phyloP scores from a whole-genome alignment of 2,113 vertebrate genomes.

The Excalfactoria chinensis region DNA sequence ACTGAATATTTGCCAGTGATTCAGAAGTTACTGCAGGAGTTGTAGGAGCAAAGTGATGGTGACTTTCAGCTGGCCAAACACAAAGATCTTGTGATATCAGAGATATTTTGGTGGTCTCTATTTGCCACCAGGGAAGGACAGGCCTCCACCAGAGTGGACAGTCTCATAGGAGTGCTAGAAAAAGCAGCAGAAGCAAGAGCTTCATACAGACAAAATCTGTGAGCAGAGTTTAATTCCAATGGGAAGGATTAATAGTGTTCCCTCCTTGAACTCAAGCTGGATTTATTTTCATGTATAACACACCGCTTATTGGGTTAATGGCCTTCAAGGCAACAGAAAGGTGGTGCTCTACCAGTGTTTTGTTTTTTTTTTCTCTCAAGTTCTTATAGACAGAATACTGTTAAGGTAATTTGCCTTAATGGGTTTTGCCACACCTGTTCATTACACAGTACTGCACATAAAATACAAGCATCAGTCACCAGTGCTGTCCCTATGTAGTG shows the following conservation, averaged over 20 bases:
- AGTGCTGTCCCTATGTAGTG: fast-evolving
- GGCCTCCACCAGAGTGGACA: background rate
- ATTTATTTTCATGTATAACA: background rate
- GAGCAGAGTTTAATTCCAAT: background rate
- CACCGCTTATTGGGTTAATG: background rate
- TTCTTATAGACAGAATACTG: background rate
- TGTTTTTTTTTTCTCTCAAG: background rate
- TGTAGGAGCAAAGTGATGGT: background rate
- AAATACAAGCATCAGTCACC: fast-evolving
- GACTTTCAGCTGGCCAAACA: background rate
- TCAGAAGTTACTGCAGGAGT: background rate
- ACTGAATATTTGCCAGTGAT: background rate
- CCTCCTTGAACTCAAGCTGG: background rate
- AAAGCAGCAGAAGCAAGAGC: background rate
- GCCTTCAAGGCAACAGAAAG: background rate
- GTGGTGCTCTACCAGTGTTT: background rate
- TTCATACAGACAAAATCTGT: background rate
- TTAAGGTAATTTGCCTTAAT: background rate
- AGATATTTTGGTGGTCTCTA: background rate
- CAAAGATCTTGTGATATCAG: background rate
- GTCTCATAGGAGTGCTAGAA: background rate
- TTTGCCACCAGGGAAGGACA: background rate
- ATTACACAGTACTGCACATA: background rate
- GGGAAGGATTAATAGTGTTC: background rate
- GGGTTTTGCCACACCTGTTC: background rate